Percentiles rank a stretch among this genome's conserved stretches.
phyloP scores from a whole-genome alignment of 2,797 vertebrate genomes.

The Xiphorhynchus erythropygius region DNA sequence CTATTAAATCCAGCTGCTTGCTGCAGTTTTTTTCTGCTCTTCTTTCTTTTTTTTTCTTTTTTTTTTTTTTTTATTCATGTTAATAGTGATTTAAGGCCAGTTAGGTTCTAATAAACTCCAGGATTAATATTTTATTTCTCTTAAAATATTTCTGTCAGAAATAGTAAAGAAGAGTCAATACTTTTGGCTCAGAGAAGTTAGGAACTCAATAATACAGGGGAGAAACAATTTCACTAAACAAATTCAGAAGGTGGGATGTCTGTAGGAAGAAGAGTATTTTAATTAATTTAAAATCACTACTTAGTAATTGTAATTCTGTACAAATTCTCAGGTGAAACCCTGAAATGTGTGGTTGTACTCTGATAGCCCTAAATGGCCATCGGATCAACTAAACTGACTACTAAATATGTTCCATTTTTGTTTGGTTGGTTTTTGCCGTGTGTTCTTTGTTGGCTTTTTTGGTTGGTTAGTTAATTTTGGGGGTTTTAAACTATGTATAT shows the following conservation, averaged over 20 bases:
- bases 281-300: not conserved
- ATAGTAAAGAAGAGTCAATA: not conserved
- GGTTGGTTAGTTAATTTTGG: not conserved
- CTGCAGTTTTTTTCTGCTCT: not conserved
- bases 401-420: not conserved
- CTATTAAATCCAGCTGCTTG: not conserved
- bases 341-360: not conserved
- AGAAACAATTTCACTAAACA: not conserved
- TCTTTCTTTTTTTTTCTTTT: not conserved
- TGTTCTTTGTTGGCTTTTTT: not conserved
- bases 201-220: not conserved
- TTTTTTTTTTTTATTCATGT: not conserved
- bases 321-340: not conserved
- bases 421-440: accelerated
- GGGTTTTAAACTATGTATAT: not conserved
- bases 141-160: not conserved
- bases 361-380: not conserved
- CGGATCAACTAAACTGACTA: not conserved
- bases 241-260: not conserved
- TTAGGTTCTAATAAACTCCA: not conserved
- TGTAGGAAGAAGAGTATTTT: not conserved
- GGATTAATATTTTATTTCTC: not conserved
- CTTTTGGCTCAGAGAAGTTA: not conserved
- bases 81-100: not conserved
- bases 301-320: not conserved